Evolutionary conservation across 2,113 vertebrate genomes (phyloP).

Genomic region (Forbesichthys agassizii): DNA sequence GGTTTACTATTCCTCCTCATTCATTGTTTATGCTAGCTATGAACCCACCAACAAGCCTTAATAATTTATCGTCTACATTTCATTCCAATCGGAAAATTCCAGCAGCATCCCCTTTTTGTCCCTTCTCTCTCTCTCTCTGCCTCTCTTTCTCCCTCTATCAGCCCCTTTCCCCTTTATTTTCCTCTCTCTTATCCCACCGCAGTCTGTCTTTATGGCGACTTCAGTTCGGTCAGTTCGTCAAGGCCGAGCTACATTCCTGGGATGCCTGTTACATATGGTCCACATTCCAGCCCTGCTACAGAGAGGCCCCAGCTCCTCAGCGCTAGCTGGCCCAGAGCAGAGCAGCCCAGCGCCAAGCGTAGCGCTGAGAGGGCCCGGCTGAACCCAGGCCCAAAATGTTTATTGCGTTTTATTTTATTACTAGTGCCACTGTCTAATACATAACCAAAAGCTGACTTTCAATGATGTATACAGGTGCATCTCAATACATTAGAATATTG

Average conservation of each 20-base stretch:
- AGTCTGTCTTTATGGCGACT: slow-evolving; percentile 50
- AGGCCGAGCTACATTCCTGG: slow-evolving; percentile 88
- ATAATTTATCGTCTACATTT: not conserved
- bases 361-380: slow-evolving; percentile 71
- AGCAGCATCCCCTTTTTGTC: not conserved
- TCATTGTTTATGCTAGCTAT: too few species aligned
- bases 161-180: not conserved
- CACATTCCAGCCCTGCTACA: slow-evolving; percentile 90
- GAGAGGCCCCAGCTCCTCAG: slow-evolving; percentile 76
- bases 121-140: slow-evolving; percentile 6
- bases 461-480: too few species aligned
- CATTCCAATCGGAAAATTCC: not conserved
- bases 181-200: slow-evolving; percentile 30
- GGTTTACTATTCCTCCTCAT: too few species aligned
- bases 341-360: slow-evolving; percentile 50
- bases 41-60: too few species aligned
- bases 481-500: too few species aligned
- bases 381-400: slow-evolving; percentile 26
- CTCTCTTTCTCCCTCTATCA: not conserved
- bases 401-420: not conserved
- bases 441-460: not conserved
- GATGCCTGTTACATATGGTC: slow-evolving; percentile 96
- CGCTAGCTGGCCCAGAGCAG: slow-evolving; percentile 65
- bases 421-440: not conserved
- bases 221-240: slow-evolving; percentile 78